Percentiles rank a stretch among this genome's conserved stretches.
Evolutionary conservation across 2,797 vertebrate genomes (phyloP).

Genomic region (Paguma larvata): DNA sequence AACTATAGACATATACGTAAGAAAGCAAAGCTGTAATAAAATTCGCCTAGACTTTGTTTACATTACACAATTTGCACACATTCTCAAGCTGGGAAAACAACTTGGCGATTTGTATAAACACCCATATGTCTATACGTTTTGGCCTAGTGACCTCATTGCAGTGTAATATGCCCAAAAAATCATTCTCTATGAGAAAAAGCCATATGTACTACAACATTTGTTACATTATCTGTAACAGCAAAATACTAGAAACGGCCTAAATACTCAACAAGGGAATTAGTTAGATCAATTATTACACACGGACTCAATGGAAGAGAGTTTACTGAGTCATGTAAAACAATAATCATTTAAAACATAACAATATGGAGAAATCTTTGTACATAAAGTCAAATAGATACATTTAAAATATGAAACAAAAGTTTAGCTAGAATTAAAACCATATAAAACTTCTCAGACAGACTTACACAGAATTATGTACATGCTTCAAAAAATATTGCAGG

Average conservation of each 20-base stretch:
- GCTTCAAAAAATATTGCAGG: not conserved
- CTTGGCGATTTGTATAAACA: not conserved
- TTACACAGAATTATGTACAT: not conserved
- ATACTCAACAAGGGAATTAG: not conserved
- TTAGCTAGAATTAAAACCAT: slow-evolving; percentile 17
- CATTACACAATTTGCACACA: not conserved
- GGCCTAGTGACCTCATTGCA: not conserved
- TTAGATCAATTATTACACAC: not conserved
- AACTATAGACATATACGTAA: not conserved
- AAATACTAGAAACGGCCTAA: not conserved
- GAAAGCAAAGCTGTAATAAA: not conserved
- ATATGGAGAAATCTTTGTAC: not conserved
- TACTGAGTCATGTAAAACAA: not conserved
- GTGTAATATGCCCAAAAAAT: not conserved
- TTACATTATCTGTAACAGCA: not conserved
- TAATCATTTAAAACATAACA: not conserved
- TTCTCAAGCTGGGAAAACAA: slow-evolving; percentile 44
- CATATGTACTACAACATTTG: not conserved
- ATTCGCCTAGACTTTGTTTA: slow-evolving; percentile 5
- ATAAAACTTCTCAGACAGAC: not conserved
- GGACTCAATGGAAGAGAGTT: not conserved
- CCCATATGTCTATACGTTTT: not conserved
- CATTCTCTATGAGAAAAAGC: not conserved
- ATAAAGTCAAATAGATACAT: not conserved
- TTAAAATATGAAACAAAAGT: slow-evolving; percentile 11